A percentile compares a stretch with the other conserved stretches of the same genome.
These are phyloP conservation scores for Piaya cayana DNA, from an alignment of 2,113 vertebrate genomes.

Conservation along the genomic window DNA sequence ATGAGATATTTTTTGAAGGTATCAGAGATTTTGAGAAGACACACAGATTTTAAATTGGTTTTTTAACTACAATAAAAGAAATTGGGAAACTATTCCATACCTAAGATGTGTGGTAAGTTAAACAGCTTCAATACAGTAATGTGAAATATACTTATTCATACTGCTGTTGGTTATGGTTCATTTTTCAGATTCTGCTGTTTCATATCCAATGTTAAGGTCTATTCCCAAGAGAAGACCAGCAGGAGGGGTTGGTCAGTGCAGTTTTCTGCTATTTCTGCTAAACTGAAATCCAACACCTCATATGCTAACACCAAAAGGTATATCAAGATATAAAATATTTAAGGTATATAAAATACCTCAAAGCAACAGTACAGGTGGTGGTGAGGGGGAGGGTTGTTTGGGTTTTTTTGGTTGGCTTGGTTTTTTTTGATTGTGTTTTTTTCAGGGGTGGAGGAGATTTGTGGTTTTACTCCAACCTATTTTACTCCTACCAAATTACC, in stretches of 20 bases:
- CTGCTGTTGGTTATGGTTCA: neutral
- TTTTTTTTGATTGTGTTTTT: too few relatives aligned
- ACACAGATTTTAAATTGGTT: neutral
- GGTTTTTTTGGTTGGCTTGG: neutral
- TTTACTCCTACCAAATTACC: neutral
- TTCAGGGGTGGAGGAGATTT: rapidly evolving
- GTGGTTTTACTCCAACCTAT: neutral
- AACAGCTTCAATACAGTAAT: neutral
- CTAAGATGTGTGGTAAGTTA: neutral
- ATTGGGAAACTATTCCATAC: neutral
- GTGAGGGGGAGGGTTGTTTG: neutral
- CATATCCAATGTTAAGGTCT: neutral
- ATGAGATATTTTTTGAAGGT: neutral
- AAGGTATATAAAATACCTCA: neutral
- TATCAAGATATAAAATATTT: too few relatives aligned
- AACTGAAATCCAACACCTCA: neutral
- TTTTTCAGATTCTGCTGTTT: neutral
- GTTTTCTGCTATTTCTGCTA: neutral
- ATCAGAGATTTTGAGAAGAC: neutral
- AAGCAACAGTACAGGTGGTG: neutral
- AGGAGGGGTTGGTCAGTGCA: neutral
- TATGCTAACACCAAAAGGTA: neutral
- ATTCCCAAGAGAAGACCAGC: neutral
- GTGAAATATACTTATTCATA: neutral
- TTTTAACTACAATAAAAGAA: neutral